Evolutionary conservation across 2,888 invertebrate species (phyloP), one percentile per base, ranked within the genome.

Genomic region (Drosophila trichaetosa): DNA sequence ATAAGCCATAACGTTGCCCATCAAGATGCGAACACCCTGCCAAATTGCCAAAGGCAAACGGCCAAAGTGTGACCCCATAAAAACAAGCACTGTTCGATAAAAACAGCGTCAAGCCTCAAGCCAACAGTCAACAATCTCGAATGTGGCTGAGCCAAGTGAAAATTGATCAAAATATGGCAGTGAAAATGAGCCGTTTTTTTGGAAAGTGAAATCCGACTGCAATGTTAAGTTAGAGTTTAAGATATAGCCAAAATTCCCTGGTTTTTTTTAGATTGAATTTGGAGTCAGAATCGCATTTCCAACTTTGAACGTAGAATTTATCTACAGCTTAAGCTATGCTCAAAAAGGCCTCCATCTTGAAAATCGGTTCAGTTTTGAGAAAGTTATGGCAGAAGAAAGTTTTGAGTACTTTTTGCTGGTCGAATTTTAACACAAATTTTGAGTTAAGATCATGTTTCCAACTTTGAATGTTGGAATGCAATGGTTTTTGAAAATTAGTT

Each of bases 1-100:
- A 74, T 73, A 74, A 65, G 33, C 60, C 60, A 21, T n/a, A 58
- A 21, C 16, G 46, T 24, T 42, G 62, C 21, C 52, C 61, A 77
- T 75, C 52, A 64, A 74, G 40, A 57, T 57, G 48, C 51, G 36
- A 53, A 46, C 40, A 24, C 29, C 13, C 62, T 46, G 38, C 51
- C 52, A 60, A 49, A 61, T 54, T 70, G 49, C 49, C 72, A 48
- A 46, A 51, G 27, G 56, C 57, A 46, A 49, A 27, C 36, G 27
- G 34, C 53, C 24, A 33, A 59, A 33, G 24, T 21, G 67, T 16
- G 29, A 33, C 31, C 33, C 31, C 3, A 36, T 21, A 68, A 49
- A 57, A 38, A 56, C 27, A 21, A 21, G 24, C 46, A 24, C 46
- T 54, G 18, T 24, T 24, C 34, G 46, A 58, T 24, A 58, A 46